Evolutionary conservation across 2,888 invertebrate species (phyloP).

Genomic region (Orthonychiurus folsomi): DNA sequence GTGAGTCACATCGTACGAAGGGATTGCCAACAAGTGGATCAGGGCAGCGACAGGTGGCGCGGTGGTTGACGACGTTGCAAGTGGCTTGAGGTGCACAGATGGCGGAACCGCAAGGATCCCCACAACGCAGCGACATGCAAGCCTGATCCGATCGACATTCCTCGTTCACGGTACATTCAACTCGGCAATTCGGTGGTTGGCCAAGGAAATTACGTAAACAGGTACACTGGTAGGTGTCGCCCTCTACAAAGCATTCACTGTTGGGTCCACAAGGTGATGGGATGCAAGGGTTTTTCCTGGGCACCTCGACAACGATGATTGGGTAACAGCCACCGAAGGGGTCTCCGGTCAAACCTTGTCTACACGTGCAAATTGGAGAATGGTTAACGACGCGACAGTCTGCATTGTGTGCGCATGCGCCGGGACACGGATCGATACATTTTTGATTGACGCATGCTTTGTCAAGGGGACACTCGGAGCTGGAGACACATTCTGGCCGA

Average conservation of each 20-base stretch:
- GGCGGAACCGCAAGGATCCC: slow-evolving; percentile 41
- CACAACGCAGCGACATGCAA: slow-evolving; percentile 43
- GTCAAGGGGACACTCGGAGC: slow-evolving; percentile 41
- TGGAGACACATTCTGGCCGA: slow-evolving; percentile 41
- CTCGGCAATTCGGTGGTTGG: slow-evolving; percentile 43
- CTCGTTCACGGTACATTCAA: slow-evolving; percentile 61
- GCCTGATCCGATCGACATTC: slow-evolving; percentile 41
- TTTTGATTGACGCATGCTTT: slow-evolving; percentile 42
- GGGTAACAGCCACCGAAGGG: slow-evolving; percentile 26
- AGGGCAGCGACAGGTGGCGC: slow-evolving; percentile 36
- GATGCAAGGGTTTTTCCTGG: slow-evolving; percentile 35
- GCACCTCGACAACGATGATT: slow-evolving; percentile 21
- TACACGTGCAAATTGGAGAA: slow-evolving; percentile 41
- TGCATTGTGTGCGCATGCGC: slow-evolving; percentile 64
- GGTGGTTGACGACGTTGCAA: slow-evolving; percentile 31
- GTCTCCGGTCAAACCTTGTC: slow-evolving; percentile 42
- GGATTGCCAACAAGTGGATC: slow-evolving; percentile 48
- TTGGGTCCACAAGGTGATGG: slow-evolving; percentile 55
- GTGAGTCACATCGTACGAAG: slow-evolving; percentile 45
- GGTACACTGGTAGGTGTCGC: not conserved
- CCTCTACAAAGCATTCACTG: not conserved
- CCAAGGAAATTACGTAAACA: slow-evolving; percentile 38
- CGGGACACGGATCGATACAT: slow-evolving; percentile 48
- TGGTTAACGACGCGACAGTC: slow-evolving; percentile 59
- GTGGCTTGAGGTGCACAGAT: slow-evolving; percentile 38